phyloP scores from a whole-genome alignment of 2,113 vertebrate species.

The Melanocharis versteri region DNA sequence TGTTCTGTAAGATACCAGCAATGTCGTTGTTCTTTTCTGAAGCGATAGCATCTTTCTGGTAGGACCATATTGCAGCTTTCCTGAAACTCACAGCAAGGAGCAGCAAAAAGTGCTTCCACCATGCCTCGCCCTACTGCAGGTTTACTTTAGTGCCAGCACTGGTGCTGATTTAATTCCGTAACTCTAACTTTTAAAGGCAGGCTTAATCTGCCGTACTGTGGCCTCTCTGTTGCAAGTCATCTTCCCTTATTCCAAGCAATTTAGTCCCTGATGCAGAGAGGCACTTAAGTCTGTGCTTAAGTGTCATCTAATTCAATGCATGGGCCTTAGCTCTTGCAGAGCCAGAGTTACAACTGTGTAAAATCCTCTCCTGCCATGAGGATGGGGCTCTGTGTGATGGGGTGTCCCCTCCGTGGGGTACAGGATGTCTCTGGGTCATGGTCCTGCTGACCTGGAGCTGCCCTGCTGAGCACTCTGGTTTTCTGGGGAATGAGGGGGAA shows the following conservation, averaged over 20 bases:
- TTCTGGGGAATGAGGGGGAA: neutral
- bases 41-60: neutral
- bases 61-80: neutral
- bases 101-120: neutral
- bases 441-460: neutral
- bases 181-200: neutral
- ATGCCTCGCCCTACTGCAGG: neutral
- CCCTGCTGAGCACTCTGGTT: neutral
- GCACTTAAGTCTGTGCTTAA: neutral
- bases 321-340: neutral
- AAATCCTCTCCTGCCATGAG: neutral
- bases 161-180: neutral
- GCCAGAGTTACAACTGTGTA: neutral
- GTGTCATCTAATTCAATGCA: neutral
- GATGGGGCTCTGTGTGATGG: fast-evolving
- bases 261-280: neutral
- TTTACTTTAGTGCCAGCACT: neutral
- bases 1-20: neutral
- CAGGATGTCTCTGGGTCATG: neutral
- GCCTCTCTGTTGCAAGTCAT: neutral
- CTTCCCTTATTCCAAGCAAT: neutral
- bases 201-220: neutral
- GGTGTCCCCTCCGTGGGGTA: neutral
- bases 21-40: fast-evolving
- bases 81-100: neutral